These are phyloP conservation scores for Eupleurogrammus muticus DNA, from an alignment of 2,797 vertebrate genomes.

Conservation along the genomic window DNA sequence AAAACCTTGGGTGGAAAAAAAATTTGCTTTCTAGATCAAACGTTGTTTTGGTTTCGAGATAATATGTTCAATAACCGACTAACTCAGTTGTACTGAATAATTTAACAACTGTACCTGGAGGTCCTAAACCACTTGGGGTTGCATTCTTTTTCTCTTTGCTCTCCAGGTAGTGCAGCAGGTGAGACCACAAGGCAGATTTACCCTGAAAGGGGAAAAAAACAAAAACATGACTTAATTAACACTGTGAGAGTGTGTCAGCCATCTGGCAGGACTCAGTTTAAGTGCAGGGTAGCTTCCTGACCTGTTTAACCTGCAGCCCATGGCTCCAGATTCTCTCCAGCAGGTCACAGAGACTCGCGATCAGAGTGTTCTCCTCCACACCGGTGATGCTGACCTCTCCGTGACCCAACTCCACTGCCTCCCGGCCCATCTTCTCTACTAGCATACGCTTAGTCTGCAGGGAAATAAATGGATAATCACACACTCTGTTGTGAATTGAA, in stretches of 20 bases:
- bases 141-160: slow-evolving; percentile 92
- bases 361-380: slow-evolving; percentile 98
- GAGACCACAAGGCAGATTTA: slow-evolving; percentile 98
- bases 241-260: not conserved
- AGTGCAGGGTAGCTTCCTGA: slow-evolving; percentile 62
- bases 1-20: slow-evolving; percentile 82
- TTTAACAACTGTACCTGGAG: slow-evolving; percentile 85
- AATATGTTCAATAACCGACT: too few species aligned
- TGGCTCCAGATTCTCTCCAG: slow-evolving; percentile 99
- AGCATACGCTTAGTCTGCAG: slow-evolving; percentile 97
- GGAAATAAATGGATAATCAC: slow-evolving; percentile 6
- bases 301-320: slow-evolving; percentile 97
- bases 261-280: not conserved
- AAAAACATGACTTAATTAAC: not conserved
- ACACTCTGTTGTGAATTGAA: not conserved
- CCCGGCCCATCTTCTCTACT: slow-evolving; percentile 99
- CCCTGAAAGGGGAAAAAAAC: slow-evolving; percentile 82
- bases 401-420: slow-evolving; percentile 97
- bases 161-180: slow-evolving; percentile 96
- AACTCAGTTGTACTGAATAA: not conserved
- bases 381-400: slow-evolving; percentile 98
- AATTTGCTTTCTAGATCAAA: not conserved
- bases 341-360: slow-evolving; percentile 97
- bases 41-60: not conserved
- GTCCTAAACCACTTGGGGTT: slow-evolving; percentile 89